Base-by-base conservation (phyloP, 2,113 vertebrate genomes). In the Barnardius zonarius region DNA sequence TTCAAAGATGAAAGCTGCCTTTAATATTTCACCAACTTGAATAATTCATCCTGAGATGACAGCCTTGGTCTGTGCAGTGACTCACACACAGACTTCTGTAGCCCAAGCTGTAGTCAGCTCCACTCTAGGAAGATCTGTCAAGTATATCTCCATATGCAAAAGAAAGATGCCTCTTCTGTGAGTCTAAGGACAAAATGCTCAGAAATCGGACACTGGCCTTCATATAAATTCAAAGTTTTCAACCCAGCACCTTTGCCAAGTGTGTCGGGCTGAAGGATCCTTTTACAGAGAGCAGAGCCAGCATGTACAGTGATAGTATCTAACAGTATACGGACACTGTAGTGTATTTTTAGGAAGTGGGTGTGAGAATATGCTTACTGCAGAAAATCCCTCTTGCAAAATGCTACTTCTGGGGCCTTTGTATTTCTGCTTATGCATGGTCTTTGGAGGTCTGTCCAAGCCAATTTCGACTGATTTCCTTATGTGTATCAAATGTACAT, bases 1-100 rank as follows among this genome's bases (percentile, higher is more conserved):
- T 88, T 93, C 90, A 83, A 77, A 92, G 76, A 87, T 80, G 55
- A 86, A 95, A 97, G 67, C 68, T 75, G 74, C 62, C 77, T 88
- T 95, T 76, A 97, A 91, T 95, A 92, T 97, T 97, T 94, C 44
- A 96, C 69, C 33, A 59, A 63, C 67, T 75, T 96, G 39, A 92
- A 92, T 94, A 95, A 96, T 95, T 96, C 59, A 93, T 76, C 68
- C 51, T 52, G 63, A 91, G 37, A 89, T 2, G 35, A 84, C 46
- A 86, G 52, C 54, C 39, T 84, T 43, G 75, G 43, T 69, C 89
- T 85, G 79, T 66, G 41, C 48, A 52, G 30, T 92, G 85, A 92
- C 62, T 95, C 61, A 41, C 5, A 4, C 22, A 20, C 3, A 67
- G 46, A 49, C 31, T 77, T 82, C 69, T 86, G 19, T 37, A 24